These are phyloP conservation scores for Megatriorchis doriae DNA, from an alignment of 2,113 vertebrate genomes.

Conservation along the genomic window DNA sequence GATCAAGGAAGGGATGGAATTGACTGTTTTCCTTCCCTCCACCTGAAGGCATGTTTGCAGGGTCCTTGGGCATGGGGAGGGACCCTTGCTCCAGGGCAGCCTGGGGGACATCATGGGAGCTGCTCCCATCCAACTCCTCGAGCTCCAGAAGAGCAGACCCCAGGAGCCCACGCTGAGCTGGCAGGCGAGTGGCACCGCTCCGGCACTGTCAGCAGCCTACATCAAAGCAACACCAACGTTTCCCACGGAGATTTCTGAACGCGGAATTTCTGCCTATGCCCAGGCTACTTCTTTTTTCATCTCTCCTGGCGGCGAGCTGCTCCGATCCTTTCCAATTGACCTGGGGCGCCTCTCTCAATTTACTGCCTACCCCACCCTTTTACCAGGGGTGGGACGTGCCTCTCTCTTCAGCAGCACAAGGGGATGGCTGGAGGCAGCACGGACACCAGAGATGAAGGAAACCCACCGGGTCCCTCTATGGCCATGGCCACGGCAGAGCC, in stretches of 20 bases:
- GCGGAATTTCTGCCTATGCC: rapidly evolving
- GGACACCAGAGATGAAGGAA: background rate
- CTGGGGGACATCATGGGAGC: rapidly evolving
- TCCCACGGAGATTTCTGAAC: rapidly evolving
- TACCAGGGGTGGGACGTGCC: rapidly evolving
- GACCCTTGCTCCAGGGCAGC: background rate
- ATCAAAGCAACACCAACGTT: rapidly evolving
- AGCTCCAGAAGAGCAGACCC: background rate
- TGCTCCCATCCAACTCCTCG: rapidly evolving
- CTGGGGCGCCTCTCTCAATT: background rate
- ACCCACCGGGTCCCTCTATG: background rate
- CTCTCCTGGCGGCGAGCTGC: background rate
- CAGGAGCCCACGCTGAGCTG: rapidly evolving
- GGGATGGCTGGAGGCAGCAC: background rate
- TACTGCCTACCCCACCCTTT: background rate
- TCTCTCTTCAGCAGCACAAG: rapidly evolving
- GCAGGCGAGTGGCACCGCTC: rapidly evolving
- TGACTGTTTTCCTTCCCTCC: background rate
- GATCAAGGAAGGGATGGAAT: background rate
- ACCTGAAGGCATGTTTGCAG: background rate
- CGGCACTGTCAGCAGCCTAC: background rate
- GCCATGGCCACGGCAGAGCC: background rate
- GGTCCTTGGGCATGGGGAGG: rapidly evolving
- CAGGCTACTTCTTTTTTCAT: background rate
- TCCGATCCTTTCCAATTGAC: background rate